A percentile compares a stretch with the other conserved stretches of the same genome.
Evolutionary conservation across 2,113 vertebrate species (phyloP).

Genomic region (Rhynchomys soricoides): DNA sequence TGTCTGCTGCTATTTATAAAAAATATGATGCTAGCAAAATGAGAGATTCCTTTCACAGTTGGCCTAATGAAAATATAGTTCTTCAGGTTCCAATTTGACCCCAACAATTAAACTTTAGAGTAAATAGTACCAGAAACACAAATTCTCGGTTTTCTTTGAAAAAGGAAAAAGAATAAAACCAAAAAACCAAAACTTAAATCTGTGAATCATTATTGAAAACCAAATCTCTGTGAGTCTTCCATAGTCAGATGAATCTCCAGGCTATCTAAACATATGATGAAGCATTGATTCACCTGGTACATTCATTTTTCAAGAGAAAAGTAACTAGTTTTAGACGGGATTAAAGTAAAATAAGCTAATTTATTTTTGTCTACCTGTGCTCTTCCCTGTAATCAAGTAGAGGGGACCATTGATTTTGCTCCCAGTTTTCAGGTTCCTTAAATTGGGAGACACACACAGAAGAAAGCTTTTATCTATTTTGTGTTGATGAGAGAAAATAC

Average conservation of each 20-base stretch:
- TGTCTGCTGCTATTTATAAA: neutral
- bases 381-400: neutral
- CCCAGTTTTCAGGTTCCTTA: neutral
- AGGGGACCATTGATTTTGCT: neutral
- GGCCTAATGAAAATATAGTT: neutral
- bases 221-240: neutral
- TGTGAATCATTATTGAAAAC: neutral
- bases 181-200: neutral
- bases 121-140: neutral
- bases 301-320: neutral
- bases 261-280: neutral
- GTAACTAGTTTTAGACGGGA: neutral
- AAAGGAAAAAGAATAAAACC: neutral
- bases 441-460: neutral
- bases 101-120: neutral
- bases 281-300: neutral
- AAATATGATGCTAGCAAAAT: neutral
- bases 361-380: neutral
- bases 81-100: neutral
- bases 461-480: neutral
- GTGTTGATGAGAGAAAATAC: neutral
- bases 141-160: neutral
- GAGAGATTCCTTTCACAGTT: neutral
- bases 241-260: neutral
- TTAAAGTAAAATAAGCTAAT: neutral